Evolutionary conservation across 2,113 vertebrate species (phyloP).

Genomic region (Coreoperca whiteheadi): DNA sequence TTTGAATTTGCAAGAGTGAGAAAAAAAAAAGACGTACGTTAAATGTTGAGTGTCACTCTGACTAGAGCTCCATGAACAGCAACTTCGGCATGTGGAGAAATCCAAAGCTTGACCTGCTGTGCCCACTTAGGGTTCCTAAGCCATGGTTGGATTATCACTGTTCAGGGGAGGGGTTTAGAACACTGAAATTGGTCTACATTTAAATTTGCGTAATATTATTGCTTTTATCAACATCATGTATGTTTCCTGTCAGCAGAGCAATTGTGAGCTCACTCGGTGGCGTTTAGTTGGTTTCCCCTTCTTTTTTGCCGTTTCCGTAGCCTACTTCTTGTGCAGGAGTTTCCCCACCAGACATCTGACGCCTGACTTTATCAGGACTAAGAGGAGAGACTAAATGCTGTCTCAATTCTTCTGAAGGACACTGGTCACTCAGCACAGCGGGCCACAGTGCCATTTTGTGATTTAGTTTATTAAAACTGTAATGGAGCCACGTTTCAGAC

Average conservation of each 20-base stretch:
- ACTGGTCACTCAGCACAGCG: constrained; percentile 36
- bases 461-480: constrained; percentile 58
- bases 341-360: neutral
- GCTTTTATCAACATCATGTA: neutral
- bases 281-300: neutral
- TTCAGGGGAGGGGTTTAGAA: neutral
- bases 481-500: constrained; percentile 41
- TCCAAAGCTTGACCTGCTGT: neutral
- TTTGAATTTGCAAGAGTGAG: too few species aligned
- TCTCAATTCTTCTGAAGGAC: constrained; percentile 41
- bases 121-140: neutral
- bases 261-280: too few species aligned
- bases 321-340: neutral
- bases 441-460: constrained; percentile 19
- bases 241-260: too few species aligned
- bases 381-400: neutral
- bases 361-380: neutral
- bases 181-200: neutral
- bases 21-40: too few species aligned
- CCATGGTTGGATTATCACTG: neutral
- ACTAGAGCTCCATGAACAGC: too few species aligned
- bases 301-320: neutral
- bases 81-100: too few species aligned
- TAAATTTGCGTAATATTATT: neutral
- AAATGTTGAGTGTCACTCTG: too few species aligned